Evolutionary conservation across 2,797 vertebrate species (phyloP), one percentile per base, ranked within the genome.

Genomic region (Halcyon smyrnensis): DNA sequence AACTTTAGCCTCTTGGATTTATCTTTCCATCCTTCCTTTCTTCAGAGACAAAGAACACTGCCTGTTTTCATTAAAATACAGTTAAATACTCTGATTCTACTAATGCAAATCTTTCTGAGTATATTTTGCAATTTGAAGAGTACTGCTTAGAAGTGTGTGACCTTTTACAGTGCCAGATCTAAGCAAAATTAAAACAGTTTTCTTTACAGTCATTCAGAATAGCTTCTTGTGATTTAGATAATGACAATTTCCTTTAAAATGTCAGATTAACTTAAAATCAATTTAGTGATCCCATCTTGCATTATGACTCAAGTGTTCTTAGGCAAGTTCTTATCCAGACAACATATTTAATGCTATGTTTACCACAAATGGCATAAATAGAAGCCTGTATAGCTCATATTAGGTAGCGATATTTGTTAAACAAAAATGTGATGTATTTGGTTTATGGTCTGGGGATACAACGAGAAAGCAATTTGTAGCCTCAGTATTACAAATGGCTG

Each of bases 161-260:
- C 92, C 90, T 97, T 97, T 96, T 68, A 41, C 50, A 91, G 71
- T 4, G 37, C 37, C 12, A 11, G 34, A 93, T 83, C 78, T 67
- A 70, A 93, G 75, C 71, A 91, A 96, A 96, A 93, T 67, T 50
- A 84, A 95, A 96, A 89, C 74, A 80, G 27, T 50, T 93, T 94
- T 78, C 78, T 92, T 85, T 77, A 39, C 67, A 89, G 51, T 57
- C 73, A 70, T 56, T 69, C 24, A 1, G 39, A 86, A 93, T 63
- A 91, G 67, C 62, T 92, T 30, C 79, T 94, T 65, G 45, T 69
- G 87, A 90, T 90, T 86, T 74, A 95, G 95, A 93, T 95, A 96
- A 96, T 71, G 83, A 94, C 87, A 93, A 95, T 95, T 97, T 94
- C 76, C 87, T 94, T 96, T 85, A 95, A 96, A 97, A 97, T 93